Conservation (phyloP, 2,888 invertebrate genomes). For the Andrena trimmerana region DNA sequence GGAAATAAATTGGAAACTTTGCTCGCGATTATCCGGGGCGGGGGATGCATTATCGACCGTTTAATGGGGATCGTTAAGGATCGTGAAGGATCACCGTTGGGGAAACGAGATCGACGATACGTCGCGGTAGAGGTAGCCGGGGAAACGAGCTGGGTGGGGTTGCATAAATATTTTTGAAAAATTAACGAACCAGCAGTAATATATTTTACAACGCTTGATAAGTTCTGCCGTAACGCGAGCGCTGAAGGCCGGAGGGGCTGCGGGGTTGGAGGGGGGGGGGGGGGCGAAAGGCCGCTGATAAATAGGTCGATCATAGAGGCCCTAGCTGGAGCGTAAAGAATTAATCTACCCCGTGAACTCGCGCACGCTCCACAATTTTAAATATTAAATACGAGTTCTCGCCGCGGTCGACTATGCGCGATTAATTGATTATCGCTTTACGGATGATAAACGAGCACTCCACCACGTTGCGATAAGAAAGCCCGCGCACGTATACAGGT, state of each 20-base stretch:
- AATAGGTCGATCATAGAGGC: conserved; percentile 52
- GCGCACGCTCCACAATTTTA: conserved; percentile 26
- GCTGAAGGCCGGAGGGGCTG: background rate
- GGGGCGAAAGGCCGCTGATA: conserved; percentile 17
- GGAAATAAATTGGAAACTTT: background rate
- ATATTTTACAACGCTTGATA: conserved; percentile 52
- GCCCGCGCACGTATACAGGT: background rate
- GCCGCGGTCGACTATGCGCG: conserved; percentile 37
- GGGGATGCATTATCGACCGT: conserved; percentile 5
- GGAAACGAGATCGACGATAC: conserved; percentile 34
- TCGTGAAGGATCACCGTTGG: conserved; percentile 29
- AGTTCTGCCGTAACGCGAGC: conserved; percentile 31
- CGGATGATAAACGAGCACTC: conserved; percentile 53
- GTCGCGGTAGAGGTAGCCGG: background rate
- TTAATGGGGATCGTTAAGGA: conserved; percentile 32
- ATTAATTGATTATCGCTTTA: conserved; percentile 62
- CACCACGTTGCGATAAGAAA: conserved; percentile 39
- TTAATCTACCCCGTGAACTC: conserved; percentile 27
- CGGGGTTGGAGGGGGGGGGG: background rate
- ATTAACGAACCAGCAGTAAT: conserved; percentile 53
- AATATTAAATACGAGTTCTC: conserved; percentile 50
- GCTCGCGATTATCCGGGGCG: conserved; percentile 9
- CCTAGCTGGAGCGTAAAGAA: conserved; percentile 37
- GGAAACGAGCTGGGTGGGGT: conserved; percentile 23
- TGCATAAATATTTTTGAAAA: conserved; percentile 61